Base-by-base conservation (phyloP, 2,888 invertebrate species). In the Lasioglossum morio region DNA sequence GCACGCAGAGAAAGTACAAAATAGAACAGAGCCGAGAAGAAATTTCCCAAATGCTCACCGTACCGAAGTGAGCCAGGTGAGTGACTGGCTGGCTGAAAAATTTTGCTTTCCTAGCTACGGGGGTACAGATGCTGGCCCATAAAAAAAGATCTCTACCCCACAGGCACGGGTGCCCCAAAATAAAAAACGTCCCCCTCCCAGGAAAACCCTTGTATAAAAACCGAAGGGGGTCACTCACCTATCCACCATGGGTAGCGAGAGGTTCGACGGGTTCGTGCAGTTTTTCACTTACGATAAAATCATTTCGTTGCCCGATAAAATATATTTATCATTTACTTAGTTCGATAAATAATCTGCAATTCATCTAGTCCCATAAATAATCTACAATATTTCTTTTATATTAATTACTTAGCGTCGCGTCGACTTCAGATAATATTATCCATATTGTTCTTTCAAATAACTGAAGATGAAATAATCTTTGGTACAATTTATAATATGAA, bases 41-140 rank as follows among this genome's bases (percentile, higher is more conserved):
- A 90, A 90, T 89, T 88, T 90, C 89, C 88, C 90, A 88, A 89
- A 91, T 89, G 86, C 92, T 89, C 91, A 90, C 94, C 92, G 92
- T 89, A 89, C 92, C 92, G 93, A 93, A 90, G 93, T 94, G 92
- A 93, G 92, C 94, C 94, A 94, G 94, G 94, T 94, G 94, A 94
- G 93, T 94, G 94, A 94, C 94, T 94, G 94, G 92, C 94, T 93
- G 89, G 88, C 92, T 93, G 94, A 94, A 94, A 94, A 94, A 94
- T 94, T 93, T 91, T 90, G 93, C 94, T 93, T 93, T 92, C 91
- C 89, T 90, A 91, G 90, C 92, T 88, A 88, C 92, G 90, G 92
- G 94, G 94, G 94, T 94, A 94, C 94, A 94, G 94, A 94, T 94
- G 94, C 94, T 94, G 94, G 92, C 91, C 90, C 92, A 94, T 93